Conservation (phyloP, 2,797 vertebrate species). For the Dermochelys coriacea region DNA sequence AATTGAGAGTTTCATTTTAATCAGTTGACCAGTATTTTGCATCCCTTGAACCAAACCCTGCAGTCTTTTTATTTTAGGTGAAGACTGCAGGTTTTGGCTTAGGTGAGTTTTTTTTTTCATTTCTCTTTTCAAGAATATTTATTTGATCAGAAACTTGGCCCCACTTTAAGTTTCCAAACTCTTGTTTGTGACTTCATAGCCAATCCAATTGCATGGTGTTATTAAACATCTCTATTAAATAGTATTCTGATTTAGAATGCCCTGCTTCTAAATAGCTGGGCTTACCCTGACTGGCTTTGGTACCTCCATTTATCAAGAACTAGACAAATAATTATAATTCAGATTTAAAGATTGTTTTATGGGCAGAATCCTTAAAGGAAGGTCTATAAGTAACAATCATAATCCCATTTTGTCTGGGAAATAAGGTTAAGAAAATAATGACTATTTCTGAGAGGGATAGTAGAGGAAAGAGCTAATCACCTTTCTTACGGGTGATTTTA, state of each 20-base stretch:
- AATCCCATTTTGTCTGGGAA: slow-evolving; percentile 61
- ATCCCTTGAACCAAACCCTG: not conserved
- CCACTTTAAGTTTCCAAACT: not conserved
- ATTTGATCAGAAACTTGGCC: not conserved
- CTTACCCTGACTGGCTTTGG: not conserved
- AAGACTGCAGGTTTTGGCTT: not conserved
- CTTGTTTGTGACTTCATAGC: not conserved
- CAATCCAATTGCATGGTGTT: not conserved
- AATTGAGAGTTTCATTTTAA: not conserved
- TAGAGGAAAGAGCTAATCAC: not conserved
- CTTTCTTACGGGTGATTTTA: slow-evolving; percentile 10
- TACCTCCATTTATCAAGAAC: not conserved
- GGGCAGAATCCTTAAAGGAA: slow-evolving; percentile 34
- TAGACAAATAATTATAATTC: not conserved
- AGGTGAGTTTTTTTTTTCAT: not conserved
- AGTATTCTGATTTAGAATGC: slow-evolving; percentile 2
- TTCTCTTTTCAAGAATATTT: not conserved
- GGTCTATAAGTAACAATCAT: slow-evolving; percentile 48
- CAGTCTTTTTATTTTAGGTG: not conserved
- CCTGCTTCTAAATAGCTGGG: not conserved
- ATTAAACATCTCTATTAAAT: slow-evolving; percentile 12
- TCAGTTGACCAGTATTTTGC: not conserved
- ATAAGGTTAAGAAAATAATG: slow-evolving; percentile 58
- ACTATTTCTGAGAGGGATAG: slow-evolving; percentile 22
- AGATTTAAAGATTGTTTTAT: not conserved